Conservation (phyloP, 2,113 vertebrate species). For the Poeciliopsis turrubarensis region DNA sequence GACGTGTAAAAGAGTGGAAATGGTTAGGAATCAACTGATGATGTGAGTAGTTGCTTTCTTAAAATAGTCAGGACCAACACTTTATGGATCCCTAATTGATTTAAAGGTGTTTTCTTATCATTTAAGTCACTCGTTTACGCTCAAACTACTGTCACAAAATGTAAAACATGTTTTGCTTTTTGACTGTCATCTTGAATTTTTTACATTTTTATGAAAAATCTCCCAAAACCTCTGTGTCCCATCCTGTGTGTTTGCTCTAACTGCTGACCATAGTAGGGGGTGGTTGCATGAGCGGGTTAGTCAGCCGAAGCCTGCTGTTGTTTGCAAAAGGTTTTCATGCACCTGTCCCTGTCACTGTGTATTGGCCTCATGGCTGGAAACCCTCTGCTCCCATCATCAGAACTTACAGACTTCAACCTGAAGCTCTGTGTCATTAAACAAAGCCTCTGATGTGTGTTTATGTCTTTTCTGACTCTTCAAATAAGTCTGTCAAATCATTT, state of each 20-base stretch:
- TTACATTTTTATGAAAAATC: background rate
- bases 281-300: background rate
- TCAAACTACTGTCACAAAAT: background rate
- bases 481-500: conserved; percentile 35
- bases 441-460: conserved; percentile 14
- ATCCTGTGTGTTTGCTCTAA: background rate
- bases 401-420: conserved; percentile 6
- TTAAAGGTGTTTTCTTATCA: background rate
- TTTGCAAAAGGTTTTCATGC: background rate
- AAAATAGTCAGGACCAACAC: background rate
- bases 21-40: background rate
- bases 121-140: background rate
- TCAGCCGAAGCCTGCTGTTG: conserved; percentile 2
- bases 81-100: background rate
- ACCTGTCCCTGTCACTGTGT: background rate
- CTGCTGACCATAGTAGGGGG: too few relatives aligned
- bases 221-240: background rate
- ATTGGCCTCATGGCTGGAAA: conserved; percentile 7
- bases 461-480: conserved; percentile 34
- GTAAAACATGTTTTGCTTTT: background rate
- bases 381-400: background rate
- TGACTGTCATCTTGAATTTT: background rate
- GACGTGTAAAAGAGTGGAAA: background rate
- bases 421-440: conserved; percentile 23
- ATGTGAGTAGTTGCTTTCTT: background rate